phyloP scores from a whole-genome alignment of 2,113 vertebrate genomes.

The Psilopsiagon aymara region DNA sequence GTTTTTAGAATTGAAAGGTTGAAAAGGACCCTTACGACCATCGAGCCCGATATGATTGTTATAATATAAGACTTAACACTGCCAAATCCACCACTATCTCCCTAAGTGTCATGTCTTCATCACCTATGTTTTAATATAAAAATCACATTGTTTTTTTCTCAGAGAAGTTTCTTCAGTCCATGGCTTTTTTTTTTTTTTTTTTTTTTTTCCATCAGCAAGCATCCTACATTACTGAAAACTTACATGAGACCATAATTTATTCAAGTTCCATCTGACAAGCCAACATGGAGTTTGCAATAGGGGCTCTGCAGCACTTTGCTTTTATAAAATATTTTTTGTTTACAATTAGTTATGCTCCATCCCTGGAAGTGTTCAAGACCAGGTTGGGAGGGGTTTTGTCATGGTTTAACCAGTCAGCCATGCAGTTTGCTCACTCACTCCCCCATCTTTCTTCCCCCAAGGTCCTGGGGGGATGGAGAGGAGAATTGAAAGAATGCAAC shows the following conservation, averaged over 20 bases:
- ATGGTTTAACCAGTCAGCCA: too few relatives aligned
- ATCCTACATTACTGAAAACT: neutral
- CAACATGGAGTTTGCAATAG: neutral
- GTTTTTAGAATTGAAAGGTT: neutral
- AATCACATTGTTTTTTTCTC: neutral
- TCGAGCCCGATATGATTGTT: rapidly evolving
- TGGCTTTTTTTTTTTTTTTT: neutral
- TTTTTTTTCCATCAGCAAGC: neutral
- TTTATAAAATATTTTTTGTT: neutral
- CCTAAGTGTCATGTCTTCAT: rapidly evolving
- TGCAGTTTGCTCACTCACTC: too few relatives aligned
- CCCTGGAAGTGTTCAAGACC: neutral
- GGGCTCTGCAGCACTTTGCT: neutral
- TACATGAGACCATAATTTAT: neutral
- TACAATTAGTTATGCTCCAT: neutral
- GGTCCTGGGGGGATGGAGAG: too few relatives aligned
- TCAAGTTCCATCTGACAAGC: neutral
- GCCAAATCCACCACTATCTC: rapidly evolving
- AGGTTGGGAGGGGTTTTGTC: neutral
- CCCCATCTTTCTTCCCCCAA: too few relatives aligned
- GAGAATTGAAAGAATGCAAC: too few relatives aligned
- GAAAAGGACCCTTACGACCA: neutral
- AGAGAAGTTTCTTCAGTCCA: neutral
- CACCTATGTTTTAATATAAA: neutral
- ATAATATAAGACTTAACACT: neutral